Base-by-base conservation (phyloP, 2,888 invertebrate genomes). In the Drosophila rubida region DNA sequence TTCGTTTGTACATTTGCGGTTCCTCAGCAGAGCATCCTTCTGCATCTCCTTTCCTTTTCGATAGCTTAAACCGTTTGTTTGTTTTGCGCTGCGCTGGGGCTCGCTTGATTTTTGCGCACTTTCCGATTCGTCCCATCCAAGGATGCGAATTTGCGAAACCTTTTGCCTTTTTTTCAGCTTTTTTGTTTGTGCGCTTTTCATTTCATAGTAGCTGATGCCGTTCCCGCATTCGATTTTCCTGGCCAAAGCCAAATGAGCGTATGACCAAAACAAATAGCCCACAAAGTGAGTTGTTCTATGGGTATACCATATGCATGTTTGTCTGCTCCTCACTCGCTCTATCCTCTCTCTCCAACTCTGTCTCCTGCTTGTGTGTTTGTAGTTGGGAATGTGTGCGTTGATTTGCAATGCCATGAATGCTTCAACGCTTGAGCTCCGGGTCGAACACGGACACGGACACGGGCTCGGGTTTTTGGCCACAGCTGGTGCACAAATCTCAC, bases 211-310 rank as follows among this genome's bases (percentile, higher is more conserved):
- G 51, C 57, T 42, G 35, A 19, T 41, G 55, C 59, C 50, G 54
- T 37, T 49, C 53, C 58, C 66, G 62, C 73, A 73, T 83, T 80
- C 70, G 78, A 80, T 78, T 88, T 78, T 35, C 55, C 67, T 68
- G 67, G 70, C 65, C 65, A 64, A 68, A 72, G 60, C 77, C 69
- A 79, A 86, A 88, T 88, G 83, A 89, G 86, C 81, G 86, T 77
- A 88, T 78, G 80, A 76, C 79, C 86, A 81, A 83, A 81, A 85
- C 86, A 81, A 87, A 87, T 89, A 88, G 75, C 75, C 86, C 83
- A 80, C 86, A 88, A 83, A 88, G 80, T 86, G 85, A 87, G 79
- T 84, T 88, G 77, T 88, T 80, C 78, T 49, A 50, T 62, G 58
- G 70, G 67, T 62, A 67, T 68, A 48, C 66, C 75, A 72, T 77